phyloP scores from a whole-genome alignment of 1,140 invertebrate genomes.

The Calliphora vicina region DNA sequence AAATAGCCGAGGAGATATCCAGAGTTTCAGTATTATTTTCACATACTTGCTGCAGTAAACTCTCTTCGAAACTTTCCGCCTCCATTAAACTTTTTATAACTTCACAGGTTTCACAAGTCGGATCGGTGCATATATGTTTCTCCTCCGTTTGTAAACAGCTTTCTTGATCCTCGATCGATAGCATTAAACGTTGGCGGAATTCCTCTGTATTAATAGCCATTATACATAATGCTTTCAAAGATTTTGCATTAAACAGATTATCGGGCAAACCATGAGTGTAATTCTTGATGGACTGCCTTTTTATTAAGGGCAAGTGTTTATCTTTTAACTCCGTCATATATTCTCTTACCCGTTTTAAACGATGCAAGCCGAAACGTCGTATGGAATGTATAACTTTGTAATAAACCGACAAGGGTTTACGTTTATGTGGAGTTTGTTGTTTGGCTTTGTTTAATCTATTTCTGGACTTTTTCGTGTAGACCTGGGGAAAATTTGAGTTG shows the following conservation, averaged over 20 bases:
- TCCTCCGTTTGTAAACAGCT: not conserved
- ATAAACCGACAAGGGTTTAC: conserved; percentile 17
- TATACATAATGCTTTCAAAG: conserved; percentile 46
- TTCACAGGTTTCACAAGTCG: conserved; percentile 7
- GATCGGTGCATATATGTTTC: conserved; percentile 19
- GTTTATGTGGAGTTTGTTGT: not conserved
- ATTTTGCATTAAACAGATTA: conserved; percentile 37
- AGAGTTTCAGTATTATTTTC: not conserved
- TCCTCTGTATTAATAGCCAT: conserved; percentile 41
- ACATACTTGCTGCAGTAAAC: no score
- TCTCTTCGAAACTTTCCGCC: not conserved
- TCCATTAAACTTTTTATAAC: conserved; percentile 14
- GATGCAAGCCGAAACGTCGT: not conserved
- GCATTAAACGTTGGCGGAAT: conserved; percentile 41
- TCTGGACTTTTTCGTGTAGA: conserved; percentile 14
- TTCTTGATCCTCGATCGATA: not conserved
- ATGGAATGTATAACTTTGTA: conserved; percentile 12
- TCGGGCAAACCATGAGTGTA: not conserved
- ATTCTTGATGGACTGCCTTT: conserved; percentile 47
- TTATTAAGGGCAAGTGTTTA: conserved; percentile 50
- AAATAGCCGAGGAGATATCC: no score
- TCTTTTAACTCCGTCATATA: conserved; percentile 43
- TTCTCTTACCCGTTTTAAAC: not conserved
- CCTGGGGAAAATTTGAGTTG: conserved; percentile 27
- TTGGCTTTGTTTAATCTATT: not conserved